Evolutionary conservation across 2,113 vertebrate genomes (phyloP), one percentile per base, ranked within the genome.

Genomic region (Lophura nycthemera): DNA sequence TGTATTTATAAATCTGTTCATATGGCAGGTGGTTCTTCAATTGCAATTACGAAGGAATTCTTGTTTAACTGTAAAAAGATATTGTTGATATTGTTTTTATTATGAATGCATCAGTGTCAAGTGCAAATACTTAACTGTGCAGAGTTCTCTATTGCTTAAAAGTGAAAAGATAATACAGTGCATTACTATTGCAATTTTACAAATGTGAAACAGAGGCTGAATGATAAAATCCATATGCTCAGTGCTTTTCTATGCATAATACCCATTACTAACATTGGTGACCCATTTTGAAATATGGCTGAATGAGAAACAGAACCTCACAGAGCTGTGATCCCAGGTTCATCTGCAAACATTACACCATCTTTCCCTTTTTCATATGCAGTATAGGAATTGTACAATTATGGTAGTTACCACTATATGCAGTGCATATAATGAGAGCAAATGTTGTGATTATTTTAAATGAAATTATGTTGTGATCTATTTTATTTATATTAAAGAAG

Each of bases 311-410:
- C 3, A 2, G 32, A 42, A 42, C 8, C 10, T 57, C 29, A 38
- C 13, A 10, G 21, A 24, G 17, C 17, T 57, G 30, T 57, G 56
- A 20, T 42, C 8, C 2, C 22, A 15, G 8, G 42, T 61, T 48
- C 38, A 5, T 2, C 5, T 0, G 13, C 18, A 42, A 12, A 17
- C 8, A 1, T 27, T 29, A 27, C 25, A 36, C 1, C 19, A 30
- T 67, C 34, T 18, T 19, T 59, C 9, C 8, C 29, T 47, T 48
- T 22, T 48, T 48, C 15, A 3, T 43, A 48, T 50, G 32, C 20
- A 45, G 20, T 34, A 47, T 5, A 54, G 77, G 29, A 63, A 8
- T 8, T 22, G 32, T 5, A 8, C 2, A 3, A 12, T 65, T 17
- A 7, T 9, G 9, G 20, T 21, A 50, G 27, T 30, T 72, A 22